Evolutionary conservation across 2,113 vertebrate genomes (phyloP).

Genomic region (Takifugu bimaculatus): DNA sequence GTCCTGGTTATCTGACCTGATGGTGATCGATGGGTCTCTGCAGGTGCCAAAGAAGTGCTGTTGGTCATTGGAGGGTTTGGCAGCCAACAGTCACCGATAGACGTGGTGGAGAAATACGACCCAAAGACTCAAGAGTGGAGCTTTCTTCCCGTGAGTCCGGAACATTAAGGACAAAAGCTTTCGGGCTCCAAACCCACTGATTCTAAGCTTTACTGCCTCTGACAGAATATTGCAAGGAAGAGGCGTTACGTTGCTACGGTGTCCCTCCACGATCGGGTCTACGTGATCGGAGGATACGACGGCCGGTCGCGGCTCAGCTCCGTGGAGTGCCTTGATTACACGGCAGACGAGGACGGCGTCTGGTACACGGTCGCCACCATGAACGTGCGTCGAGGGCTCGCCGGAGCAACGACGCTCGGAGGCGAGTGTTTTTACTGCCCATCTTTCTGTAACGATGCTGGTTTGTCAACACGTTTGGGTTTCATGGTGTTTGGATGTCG

Average conservation of each 20-base stretch:
- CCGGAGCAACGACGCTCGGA: slow-evolving; percentile 93
- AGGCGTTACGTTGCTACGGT: slow-evolving; percentile 95
- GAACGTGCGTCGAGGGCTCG: slow-evolving; percentile 93
- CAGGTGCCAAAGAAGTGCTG: slow-evolving; percentile 96
- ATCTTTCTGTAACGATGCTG: neutral
- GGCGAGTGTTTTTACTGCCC: slow-evolving; percentile 64
- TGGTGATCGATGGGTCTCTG: slow-evolving; percentile 22
- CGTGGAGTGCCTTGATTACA: slow-evolving; percentile 95
- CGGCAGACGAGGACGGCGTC: slow-evolving; percentile 92
- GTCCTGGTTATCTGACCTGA: no score
- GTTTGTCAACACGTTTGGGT: neutral
- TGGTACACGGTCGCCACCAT: slow-evolving; percentile 99
- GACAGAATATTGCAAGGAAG: slow-evolving; percentile 93
- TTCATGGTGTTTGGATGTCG: neutral
- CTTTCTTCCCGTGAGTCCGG: slow-evolving; percentile 87
- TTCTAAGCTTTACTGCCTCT: neutral
- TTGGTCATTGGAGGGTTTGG: slow-evolving; percentile 97
- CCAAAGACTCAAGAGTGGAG: slow-evolving; percentile 98
- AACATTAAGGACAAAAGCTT: neutral
- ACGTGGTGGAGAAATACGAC: slow-evolving; percentile 97
- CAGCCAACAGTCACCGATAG: slow-evolving; percentile 97
- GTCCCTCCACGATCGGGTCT: slow-evolving; percentile 92
- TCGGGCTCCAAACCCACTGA: neutral
- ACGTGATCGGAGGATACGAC: slow-evolving; percentile 96
- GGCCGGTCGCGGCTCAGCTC: slow-evolving; percentile 95